A percentile compares a stretch with the other conserved stretches of the same genome.
phyloP scores from a whole-genome alignment of 2,113 vertebrate species.

The Pycnonotus jocosus region DNA sequence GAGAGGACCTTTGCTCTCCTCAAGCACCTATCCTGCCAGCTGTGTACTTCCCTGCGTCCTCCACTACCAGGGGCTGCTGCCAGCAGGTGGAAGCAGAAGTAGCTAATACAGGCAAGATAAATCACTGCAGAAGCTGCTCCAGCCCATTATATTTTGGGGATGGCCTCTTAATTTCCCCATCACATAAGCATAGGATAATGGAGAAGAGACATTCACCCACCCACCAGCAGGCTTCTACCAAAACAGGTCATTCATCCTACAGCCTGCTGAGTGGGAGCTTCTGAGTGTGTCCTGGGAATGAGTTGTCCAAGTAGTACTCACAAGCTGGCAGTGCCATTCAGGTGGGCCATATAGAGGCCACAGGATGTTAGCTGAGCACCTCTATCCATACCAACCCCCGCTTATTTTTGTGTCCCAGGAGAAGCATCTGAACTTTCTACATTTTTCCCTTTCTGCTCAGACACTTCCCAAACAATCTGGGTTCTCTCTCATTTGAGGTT shows the following conservation, averaged over 20 bases:
- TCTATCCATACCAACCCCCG: neutral
- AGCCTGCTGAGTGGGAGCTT: neutral
- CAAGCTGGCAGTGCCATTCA: neutral
- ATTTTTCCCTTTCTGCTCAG: neutral
- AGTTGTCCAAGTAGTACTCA: neutral
- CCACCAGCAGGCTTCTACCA: neutral
- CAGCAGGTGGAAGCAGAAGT: neutral
- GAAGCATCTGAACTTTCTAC: neutral
- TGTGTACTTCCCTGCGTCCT: neutral
- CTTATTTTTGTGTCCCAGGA: neutral
- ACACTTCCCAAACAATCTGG: neutral
- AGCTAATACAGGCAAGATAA: neutral
- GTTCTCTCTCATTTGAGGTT: neutral
- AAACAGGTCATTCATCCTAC: neutral
- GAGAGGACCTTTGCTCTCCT: neutral
- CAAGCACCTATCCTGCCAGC: neutral
- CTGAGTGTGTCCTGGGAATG: neutral
- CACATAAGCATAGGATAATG: rapidly evolving
- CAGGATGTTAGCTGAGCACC: neutral
- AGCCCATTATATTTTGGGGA: neutral
- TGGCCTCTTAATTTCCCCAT: neutral
- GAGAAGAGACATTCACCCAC: neutral
- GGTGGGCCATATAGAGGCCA: neutral
- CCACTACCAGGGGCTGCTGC: neutral
- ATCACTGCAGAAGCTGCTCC: neutral